Conservation (phyloP, 2,797 vertebrate genomes). For the Notoglanidium macrostoma region DNA sequence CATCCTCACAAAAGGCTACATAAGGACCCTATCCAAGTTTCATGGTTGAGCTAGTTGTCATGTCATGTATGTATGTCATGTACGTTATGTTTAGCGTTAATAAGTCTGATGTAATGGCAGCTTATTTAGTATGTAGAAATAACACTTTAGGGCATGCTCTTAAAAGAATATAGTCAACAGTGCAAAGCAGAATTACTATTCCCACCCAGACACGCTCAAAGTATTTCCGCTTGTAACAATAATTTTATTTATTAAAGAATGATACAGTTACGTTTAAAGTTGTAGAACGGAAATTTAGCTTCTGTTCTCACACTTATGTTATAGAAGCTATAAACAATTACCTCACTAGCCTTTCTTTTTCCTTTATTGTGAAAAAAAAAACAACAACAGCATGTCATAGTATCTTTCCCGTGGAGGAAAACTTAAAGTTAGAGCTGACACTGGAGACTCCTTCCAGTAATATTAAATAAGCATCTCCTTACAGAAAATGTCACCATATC, state of each 20-base stretch:
- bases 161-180: neutral
- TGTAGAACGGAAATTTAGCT: neutral
- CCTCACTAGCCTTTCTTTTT: neutral
- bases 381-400: neutral
- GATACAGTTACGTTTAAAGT: neutral
- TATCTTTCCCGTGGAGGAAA: too few species aligned
- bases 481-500: neutral
- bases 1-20: neutral
- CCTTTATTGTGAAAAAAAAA: neutral
- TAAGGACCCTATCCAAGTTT: neutral
- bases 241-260: too few species aligned
- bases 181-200: too few species aligned
- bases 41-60: neutral
- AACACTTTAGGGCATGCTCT: neutral
- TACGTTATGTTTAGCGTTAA: neutral
- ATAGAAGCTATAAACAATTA: neutral
- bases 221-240: too few species aligned
- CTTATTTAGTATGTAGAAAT: neutral
- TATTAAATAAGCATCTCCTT: neutral
- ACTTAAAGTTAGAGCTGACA: too few species aligned
- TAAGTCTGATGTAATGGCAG: neutral
- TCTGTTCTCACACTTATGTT: neutral
- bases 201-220: too few species aligned
- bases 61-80: neutral
- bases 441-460: neutral